Conservation (phyloP, 1,140 invertebrate genomes). For the Drosophila subobscura region DNA sequence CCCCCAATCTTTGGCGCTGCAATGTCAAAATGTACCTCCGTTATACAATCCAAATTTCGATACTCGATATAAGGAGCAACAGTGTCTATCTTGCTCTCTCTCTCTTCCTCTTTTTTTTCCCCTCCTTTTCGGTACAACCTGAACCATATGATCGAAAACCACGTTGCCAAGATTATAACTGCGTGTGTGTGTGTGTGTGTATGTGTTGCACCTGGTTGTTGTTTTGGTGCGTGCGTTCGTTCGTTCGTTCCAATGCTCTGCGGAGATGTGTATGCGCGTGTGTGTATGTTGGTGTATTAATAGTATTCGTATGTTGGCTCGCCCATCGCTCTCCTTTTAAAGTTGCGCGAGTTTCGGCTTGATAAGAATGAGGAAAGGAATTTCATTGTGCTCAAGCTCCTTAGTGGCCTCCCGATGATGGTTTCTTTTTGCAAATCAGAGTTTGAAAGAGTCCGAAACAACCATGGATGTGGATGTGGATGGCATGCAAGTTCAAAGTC, state of each 20-base stretch:
- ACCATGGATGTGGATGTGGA: background rate
- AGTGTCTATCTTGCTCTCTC: constrained; percentile 1
- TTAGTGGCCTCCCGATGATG: too few species aligned
- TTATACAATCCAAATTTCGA: constrained; percentile 51
- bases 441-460: constrained; percentile 25
- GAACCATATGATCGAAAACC: constrained; percentile 75
- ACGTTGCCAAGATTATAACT: constrained; percentile 75
- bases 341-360: background rate
- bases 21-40: constrained; percentile 15
- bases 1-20: background rate
- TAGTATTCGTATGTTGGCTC: constrained; percentile 7
- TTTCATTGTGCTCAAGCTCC: background rate
- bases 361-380: constrained; percentile 4
- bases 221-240: constrained; percentile 34
- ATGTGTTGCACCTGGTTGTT: constrained; percentile 53
- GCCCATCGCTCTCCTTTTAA: constrained; percentile 3
- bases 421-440: constrained; percentile 22
- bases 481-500: constrained; percentile 68
- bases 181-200: constrained; percentile 18
- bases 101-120: background rate
- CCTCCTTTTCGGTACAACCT: background rate
- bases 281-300: constrained; percentile 21
- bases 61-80: constrained; percentile 7
- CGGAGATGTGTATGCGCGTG: background rate
- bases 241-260: background rate